phyloP scores from a whole-genome alignment of 2,888 invertebrate genomes.

The Diaphora mendica region DNA sequence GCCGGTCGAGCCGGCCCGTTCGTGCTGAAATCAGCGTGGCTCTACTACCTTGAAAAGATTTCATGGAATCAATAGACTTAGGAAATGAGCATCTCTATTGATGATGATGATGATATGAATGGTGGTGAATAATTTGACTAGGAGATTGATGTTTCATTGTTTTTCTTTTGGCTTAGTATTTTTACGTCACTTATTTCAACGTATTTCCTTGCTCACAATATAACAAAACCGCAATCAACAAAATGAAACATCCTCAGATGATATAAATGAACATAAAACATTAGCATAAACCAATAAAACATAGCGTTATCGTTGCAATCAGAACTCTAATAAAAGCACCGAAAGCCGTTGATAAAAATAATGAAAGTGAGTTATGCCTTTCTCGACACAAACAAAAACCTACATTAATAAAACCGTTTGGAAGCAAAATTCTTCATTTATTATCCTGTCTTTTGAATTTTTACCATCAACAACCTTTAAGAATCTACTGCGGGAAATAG shows the following conservation, averaged over 20 bases:
- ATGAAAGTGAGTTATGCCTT: neutral
- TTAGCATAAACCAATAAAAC: slow-evolving; percentile 4
- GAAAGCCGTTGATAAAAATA: neutral
- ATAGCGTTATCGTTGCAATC: slow-evolving; percentile 4
- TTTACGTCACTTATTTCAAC: no score
- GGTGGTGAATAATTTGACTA: neutral
- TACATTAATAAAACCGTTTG: neutral
- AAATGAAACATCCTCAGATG: neutral
- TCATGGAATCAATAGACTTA: no score
- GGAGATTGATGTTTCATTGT: neutral
- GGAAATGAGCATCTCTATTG: no score
- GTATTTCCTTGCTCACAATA: neutral
- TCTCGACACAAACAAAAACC: no score
- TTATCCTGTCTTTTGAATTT: no score
- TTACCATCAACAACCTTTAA: no score
- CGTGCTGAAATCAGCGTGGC: no score
- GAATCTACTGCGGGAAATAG: no score
- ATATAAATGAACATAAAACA: neutral
- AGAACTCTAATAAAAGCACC: slow-evolving; percentile 5
- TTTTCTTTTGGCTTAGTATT: neutral
- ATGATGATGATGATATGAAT: no score
- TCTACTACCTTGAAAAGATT: no score
- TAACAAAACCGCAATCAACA: neutral
- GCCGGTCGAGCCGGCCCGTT: no score
- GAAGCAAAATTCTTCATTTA: no score